Percentiles rank a stretch among this genome's conserved stretches.
Conservation (phyloP, 2,113 vertebrate genomes). For the Lontra canadensis region DNA sequence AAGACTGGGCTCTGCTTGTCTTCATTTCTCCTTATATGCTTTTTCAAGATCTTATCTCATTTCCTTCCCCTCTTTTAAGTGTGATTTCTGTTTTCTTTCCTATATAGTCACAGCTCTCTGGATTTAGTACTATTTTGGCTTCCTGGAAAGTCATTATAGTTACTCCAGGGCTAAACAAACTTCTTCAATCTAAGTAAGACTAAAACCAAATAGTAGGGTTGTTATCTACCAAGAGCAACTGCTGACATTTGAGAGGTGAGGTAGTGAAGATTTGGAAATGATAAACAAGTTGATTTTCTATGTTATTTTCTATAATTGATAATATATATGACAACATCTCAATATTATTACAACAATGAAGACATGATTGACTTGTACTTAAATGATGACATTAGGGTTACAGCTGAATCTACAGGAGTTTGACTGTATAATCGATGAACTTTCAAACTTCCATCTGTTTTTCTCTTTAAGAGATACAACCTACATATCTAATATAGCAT, state of each 20-base stretch:
- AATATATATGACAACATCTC: not conserved
- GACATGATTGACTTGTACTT: not conserved
- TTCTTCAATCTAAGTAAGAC: constrained; percentile 16
- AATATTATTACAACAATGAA: not conserved
- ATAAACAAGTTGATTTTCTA: not conserved
- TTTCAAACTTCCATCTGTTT: not conserved
- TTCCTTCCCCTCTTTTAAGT: constrained; percentile 18
- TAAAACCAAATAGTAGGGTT: not conserved
- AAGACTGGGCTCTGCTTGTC: not conserved
- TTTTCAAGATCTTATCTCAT: constrained; percentile 52
- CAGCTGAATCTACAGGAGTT: not conserved
- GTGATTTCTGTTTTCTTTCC: constrained; percentile 37
- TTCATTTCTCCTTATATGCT: constrained; percentile 32
- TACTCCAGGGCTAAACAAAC: constrained; percentile 41
- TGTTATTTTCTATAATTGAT: not conserved
- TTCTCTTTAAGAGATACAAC: not conserved
- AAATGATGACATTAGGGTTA: not conserved
- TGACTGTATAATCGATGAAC: not conserved
- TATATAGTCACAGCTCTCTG: not conserved
- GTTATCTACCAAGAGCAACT: not conserved
- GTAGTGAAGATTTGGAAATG: not conserved
- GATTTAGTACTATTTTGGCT: constrained; percentile 42
- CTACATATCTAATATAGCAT: not conserved
- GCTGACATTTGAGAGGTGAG: not conserved
- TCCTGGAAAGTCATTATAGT: constrained; percentile 52